A percentile compares a stretch with the other conserved stretches of the same genome.
phyloP scores from a whole-genome alignment of 2,797 vertebrate species.

The Pteropus rufus region DNA sequence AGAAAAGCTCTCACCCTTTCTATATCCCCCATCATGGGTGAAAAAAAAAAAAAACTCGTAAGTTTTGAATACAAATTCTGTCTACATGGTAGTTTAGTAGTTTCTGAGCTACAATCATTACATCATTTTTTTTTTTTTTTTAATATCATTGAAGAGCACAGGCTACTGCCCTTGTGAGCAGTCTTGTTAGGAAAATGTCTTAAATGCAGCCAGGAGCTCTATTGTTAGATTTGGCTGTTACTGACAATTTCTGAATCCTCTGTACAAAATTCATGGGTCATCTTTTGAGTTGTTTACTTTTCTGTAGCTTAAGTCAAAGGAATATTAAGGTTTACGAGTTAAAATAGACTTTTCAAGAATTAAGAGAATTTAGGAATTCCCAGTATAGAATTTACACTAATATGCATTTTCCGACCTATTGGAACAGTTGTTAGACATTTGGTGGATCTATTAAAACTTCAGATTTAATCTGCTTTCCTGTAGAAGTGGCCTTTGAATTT shows the following conservation, averaged over 20 bases:
- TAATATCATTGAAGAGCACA: background rate
- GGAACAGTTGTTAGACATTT: background rate
- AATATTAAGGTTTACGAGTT: background rate
- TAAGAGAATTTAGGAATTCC: background rate
- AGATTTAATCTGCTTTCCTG: background rate
- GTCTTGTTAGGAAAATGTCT: background rate
- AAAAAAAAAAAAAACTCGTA: background rate
- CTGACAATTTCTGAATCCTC: background rate
- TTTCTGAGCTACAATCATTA: background rate
- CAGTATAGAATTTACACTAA: background rate
- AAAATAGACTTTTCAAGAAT: slow-evolving; percentile 21
- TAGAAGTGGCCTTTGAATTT: background rate
- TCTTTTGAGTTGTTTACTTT: background rate
- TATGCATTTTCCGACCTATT: background rate
- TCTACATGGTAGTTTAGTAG: background rate
- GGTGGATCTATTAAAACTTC: background rate
- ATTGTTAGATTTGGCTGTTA: background rate
- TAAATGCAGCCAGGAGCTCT: background rate
- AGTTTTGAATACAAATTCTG: background rate
- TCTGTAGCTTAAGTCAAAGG: background rate
- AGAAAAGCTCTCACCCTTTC: background rate
- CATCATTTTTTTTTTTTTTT: background rate
- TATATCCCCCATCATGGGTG: background rate
- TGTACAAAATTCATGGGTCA: background rate
- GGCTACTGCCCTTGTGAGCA: background rate